Base-by-base conservation (phyloP, 2,797 vertebrate species). In the Austrolebias charrua region DNA sequence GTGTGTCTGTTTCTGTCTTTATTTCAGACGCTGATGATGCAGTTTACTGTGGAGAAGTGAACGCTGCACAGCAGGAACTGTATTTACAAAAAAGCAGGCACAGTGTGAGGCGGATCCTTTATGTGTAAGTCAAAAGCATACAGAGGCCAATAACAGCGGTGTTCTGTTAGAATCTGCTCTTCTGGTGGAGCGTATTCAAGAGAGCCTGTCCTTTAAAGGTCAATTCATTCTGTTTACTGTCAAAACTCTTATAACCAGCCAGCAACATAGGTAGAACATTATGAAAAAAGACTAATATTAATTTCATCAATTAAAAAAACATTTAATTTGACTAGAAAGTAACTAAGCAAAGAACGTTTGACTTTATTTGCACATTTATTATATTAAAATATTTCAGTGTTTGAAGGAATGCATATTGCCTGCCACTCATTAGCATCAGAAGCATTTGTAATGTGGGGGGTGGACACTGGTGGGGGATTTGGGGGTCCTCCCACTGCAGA, bases 1-100 rank as follows among this genome's bases (percentile, higher is more conserved):
- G n/a, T 48, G 18, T 53, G 28, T 65, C 71, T 66, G 63, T 73
- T 56, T 65, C 15, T 43, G 42, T 64, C 48, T 42, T 68, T 53
- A 59, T 69, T n/a, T 60, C 28, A 43, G 60, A 43, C 1, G 31
- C 58, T 74, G 62, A 71, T 77, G 64, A 75, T 65, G 55, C 56
- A 24, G 65, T 1, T 15, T 61, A 24, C 54, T 11, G 0, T 33
- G 13, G 20, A 66, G 28, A 46, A 59, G 55, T 15, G 42, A 65
- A 64, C 73, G 57, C 66, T 53, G 42, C 7, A 6, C 31, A 55
- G 63, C 40, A 52, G 57, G 60, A 70, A 60, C 63, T 43, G 24
- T 60, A 35, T 29, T 28, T 47, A 57, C 53, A 60, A 10, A 42
- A 60, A 35, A 29, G 28, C 52, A 57, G 48, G 42, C 60, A 53